These are phyloP conservation scores for Melanotaenia nigrans DNA, from an alignment of 2,797 vertebrate species.

Conservation along the genomic window DNA sequence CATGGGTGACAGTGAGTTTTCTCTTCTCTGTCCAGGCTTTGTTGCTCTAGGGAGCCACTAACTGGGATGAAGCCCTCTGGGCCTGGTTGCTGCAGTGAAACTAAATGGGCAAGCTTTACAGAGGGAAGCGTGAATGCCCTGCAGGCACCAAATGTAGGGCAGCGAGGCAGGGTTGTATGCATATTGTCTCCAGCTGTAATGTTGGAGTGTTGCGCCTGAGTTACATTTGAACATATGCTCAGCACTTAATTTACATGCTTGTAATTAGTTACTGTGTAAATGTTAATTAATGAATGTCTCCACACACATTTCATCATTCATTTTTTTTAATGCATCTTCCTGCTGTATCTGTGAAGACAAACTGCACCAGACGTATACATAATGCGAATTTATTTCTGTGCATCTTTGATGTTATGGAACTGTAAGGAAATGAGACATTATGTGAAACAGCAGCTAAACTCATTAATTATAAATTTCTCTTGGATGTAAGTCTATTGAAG, in stretches of 20 bases:
- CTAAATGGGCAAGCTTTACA: slow-evolving; percentile 43
- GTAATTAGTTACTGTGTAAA: slow-evolving; percentile 38
- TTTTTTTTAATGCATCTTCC: background rate
- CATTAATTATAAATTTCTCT: slow-evolving; percentile 4
- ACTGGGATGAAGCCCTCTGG: slow-evolving; percentile 56
- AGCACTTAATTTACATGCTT: slow-evolving; percentile 22
- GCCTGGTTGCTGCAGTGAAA: slow-evolving; percentile 45
- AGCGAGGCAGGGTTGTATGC: slow-evolving; percentile 35
- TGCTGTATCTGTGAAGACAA: background rate
- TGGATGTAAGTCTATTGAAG: background rate
- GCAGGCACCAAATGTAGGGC: slow-evolving; percentile 59
- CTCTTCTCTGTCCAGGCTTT: slow-evolving; percentile 8
- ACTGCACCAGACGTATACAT: background rate
- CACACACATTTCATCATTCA: slow-evolving; percentile 1
- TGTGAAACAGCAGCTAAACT: slow-evolving; percentile 9
- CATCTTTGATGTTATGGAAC: background rate
- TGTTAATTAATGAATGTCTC: slow-evolving; percentile 12
- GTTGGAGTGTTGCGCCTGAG: slow-evolving; percentile 31
- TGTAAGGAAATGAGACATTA: slow-evolving; percentile 10
- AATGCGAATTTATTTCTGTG: background rate
- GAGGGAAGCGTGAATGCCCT: slow-evolving; percentile 51
- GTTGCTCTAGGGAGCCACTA: slow-evolving; percentile 44
- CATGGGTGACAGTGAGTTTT: background rate
- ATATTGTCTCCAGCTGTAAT: slow-evolving; percentile 39
- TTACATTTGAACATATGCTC: slow-evolving; percentile 49